Percentiles rank a stretch among this genome's conserved stretches.
These are phyloP conservation scores for Apus apus DNA, from an alignment of 2,113 vertebrate species.

Conservation along the genomic window DNA sequence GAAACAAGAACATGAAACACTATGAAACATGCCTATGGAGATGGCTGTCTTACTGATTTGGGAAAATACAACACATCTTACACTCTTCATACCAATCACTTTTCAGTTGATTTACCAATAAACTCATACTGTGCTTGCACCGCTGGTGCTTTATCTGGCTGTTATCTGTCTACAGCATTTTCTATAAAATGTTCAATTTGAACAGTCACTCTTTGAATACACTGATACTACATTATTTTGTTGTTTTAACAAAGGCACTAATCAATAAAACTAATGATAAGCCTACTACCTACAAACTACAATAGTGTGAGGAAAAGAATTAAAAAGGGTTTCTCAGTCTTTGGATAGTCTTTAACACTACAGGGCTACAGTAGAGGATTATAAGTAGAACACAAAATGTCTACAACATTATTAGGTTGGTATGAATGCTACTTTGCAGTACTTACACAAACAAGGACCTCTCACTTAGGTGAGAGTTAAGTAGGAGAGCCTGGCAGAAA, in stretches of 20 bases:
- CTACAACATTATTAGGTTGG: conserved; percentile 56
- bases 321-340: not conserved
- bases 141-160: not conserved
- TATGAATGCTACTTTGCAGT: conserved; percentile 70
- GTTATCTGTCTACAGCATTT: not conserved
- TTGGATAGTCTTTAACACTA: not conserved
- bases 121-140: not conserved
- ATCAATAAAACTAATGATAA: not conserved
- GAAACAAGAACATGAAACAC: not conserved
- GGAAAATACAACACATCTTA: not conserved
- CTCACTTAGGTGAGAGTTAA: conserved; percentile 60
- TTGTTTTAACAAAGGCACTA: not conserved
- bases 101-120: not conserved
- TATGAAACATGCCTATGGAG: not conserved
- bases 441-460: conserved; percentile 65
- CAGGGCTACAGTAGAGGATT: not conserved
- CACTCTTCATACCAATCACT: not conserved
- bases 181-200: not conserved
- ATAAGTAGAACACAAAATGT: not conserved
- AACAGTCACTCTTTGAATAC: not conserved
- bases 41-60: not conserved
- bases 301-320: not conserved
- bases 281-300: not conserved
- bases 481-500: conserved; percentile 71
- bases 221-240: not conserved